phyloP scores from a whole-genome alignment of 1,140 invertebrate genomes.

The Coboldia fuscipes region DNA sequence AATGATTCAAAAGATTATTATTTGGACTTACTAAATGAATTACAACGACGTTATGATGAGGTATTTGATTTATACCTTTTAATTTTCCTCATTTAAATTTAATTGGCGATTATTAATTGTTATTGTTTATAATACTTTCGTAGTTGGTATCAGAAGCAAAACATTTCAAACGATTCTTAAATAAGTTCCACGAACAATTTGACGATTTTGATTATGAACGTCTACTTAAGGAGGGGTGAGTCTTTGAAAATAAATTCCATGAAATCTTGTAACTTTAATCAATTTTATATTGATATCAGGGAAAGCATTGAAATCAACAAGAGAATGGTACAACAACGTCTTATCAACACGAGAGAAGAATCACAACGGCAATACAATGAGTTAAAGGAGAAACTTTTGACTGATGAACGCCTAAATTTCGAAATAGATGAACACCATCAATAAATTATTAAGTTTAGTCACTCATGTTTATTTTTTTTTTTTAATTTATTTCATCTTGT shows the following conservation, averaged over 20 bases:
- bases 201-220: slow-evolving; percentile 17
- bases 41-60: slow-evolving; percentile 27
- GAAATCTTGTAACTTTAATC: too few relatives aligned
- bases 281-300: not conserved
- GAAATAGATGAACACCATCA: not conserved
- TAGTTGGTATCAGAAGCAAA: slow-evolving; percentile 16
- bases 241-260: not conserved
- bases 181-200: slow-evolving; percentile 19
- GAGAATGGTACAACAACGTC: slow-evolving; percentile 18
- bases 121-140: not conserved
- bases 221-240: slow-evolving; percentile 13
- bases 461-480: not conserved
- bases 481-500: not conserved
- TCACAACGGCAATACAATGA: slow-evolving; percentile 17
- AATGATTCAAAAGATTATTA: slow-evolving; percentile 28
- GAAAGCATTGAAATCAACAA: slow-evolving; percentile 12
- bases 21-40: slow-evolving; percentile 26
- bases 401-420: slow-evolving; percentile 12
- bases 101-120: not conserved
- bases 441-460: not conserved
- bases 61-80: slow-evolving; percentile 8
- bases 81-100: not conserved
- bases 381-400: slow-evolving; percentile 12
- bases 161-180: slow-evolving; percentile 13
- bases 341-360: slow-evolving; percentile 15